Evolutionary conservation across 2,888 invertebrate species (phyloP), one percentile per base, ranked within the genome.

Genomic region (Morpho helenor): DNA sequence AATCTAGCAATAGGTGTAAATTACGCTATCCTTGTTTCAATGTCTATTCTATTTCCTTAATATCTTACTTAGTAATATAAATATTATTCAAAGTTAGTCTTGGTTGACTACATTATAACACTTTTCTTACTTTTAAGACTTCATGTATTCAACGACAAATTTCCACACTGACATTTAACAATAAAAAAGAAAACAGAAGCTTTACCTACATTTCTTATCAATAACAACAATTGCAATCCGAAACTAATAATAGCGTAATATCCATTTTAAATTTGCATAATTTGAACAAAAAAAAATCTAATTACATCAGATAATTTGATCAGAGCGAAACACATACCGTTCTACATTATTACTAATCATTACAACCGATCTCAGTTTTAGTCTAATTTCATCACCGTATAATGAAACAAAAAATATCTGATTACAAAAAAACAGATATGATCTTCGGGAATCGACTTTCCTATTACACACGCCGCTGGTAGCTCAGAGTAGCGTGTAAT

Each of bases 401-500:
- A 68, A 66, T 67, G 64, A 73, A 74, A 74, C 70, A 71, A 74
- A 74, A 75, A 74, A 74, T 70, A 72, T 77, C 71, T 71, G 75
- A 74, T 72, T 70, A 75, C 73, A 72, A 75, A 87, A 85, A 83
- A 80, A 76, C 78, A 82, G 84, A 86, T 84, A 80, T 75, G 73
- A 76, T 73, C 72, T 74, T 75, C 69, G 73, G 73, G 80, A 84
- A 84, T 82, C 77, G 77, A 86, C 83, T 87, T 86, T 87, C 83
- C 80, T 85, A 88, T 87, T 82, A 87, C 74, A 67, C 69, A 74
- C 76, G 73, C 79, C 74, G 82, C 77, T 83, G 78, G 87, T 87
- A 87, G 88, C 86, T 75, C 75, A 71, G 86, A 84, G 84, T 79
- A 87, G 84, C 89, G 87, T 88, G 88, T 89, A 90, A 90, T 90